Evolutionary conservation across 92 coral and sea anemone genomes (phyloP), one percentile per base, ranked within the genome.

Genomic region (Virgularia gustaviana): DNA sequence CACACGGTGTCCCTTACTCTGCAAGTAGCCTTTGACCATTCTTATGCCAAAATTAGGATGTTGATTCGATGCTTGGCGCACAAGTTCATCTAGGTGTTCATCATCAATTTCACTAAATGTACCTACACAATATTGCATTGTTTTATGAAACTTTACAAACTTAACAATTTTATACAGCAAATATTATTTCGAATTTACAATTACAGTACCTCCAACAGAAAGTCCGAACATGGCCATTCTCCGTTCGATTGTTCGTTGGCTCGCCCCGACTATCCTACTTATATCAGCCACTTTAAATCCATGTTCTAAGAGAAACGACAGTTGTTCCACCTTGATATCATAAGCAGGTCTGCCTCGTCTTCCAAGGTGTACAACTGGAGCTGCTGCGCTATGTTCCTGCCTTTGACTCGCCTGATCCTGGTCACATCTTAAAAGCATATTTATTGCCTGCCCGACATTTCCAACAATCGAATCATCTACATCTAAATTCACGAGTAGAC

Each of bases 1-100:
- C 37, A 85, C 79, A 37, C 85, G 71, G 42, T 66, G 63, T 67
- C 89, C 89, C 45, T 85, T 81, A 49, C 82, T 63, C 15, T 58
- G 79, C 15, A 80, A 63, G 37, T 73, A 74, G 2, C 85, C 88
- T 58, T 66, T 79, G 31, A 54, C 36, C 71, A 74, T 65, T 39
- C 81, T 73, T 2, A 74, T 49, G 19, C 84, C 88, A 79, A 79
- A 36, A 37, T 59, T 73, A 2, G 85, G 88, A 15, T 47, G 55
- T 4, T 47, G 20, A 47, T 15, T 47, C 18, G 55, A 47, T 4
- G 55, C 55, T 47, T 47, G 6, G 3, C 18, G 55, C 6, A 47
- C 55, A 47, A 47, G 55, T 4, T 47, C 55, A 47, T 47, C 55
- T 47, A 47, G 55, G 6, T 47, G 55, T 15, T 15, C 22, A 25